phyloP scores from a whole-genome alignment of 2,888 invertebrate genomes.

The Rhogogaster chlorosoma region DNA sequence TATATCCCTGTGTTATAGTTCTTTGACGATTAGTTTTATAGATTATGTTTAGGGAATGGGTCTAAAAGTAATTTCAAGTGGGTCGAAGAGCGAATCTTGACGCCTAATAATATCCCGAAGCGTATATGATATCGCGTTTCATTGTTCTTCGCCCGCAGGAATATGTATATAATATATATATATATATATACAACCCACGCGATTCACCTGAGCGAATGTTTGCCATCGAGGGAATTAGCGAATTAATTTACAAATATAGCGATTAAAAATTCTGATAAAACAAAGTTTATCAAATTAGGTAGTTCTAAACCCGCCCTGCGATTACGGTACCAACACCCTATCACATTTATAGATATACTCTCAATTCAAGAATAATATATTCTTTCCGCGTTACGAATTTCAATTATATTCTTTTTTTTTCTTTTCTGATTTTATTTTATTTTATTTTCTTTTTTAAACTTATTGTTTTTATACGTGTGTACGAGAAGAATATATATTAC shows the following conservation, averaged over 20 bases:
- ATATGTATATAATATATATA: background rate
- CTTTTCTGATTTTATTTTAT: background rate
- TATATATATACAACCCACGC: background rate
- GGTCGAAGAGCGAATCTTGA: background rate
- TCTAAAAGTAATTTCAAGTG: background rate
- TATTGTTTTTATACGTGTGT: background rate
- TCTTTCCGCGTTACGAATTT: background rate
- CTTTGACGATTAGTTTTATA: background rate
- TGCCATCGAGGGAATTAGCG: constrained; percentile 2
- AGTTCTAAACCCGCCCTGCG: background rate
- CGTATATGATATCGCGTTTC: background rate
- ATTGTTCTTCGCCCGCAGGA: background rate
- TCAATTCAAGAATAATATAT: background rate
- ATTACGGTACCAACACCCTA: background rate
- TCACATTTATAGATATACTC: too few species aligned
- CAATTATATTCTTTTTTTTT: background rate
- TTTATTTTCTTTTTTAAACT: background rate
- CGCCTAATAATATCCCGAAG: background rate
- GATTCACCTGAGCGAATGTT: constrained; percentile 11
- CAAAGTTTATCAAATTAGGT: background rate
- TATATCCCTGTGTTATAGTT: too few species aligned
- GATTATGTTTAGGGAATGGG: background rate
- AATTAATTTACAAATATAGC: background rate
- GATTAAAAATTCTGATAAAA: background rate
- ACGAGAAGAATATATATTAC: background rate